Percentiles rank a stretch among this genome's conserved stretches.
Conservation (phyloP, 2,888 invertebrate genomes). For the Caenorhabditis virilis region DNA sequence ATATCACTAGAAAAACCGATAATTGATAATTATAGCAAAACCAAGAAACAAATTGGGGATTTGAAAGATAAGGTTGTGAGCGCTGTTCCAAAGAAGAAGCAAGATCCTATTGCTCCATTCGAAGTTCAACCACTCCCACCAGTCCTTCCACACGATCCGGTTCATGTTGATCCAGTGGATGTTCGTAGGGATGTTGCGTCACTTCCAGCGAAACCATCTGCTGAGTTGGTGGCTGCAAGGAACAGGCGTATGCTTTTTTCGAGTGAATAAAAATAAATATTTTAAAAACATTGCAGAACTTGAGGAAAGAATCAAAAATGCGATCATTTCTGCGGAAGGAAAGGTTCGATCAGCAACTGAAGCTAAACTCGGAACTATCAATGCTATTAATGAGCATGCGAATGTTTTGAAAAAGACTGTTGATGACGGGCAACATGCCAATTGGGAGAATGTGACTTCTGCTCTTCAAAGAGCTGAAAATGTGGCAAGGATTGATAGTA, state of each 20-base stretch:
- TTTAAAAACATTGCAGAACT: conserved; percentile 49
- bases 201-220: conserved; percentile 22
- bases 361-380: conserved; percentile 54
- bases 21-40: background rate
- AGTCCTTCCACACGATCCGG: conserved; percentile 35
- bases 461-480: conserved; percentile 43
- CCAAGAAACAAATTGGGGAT: background rate
- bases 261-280: conserved; percentile 1
- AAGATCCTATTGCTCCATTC: conserved; percentile 40
- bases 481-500: conserved; percentile 22
- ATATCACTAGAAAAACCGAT: conserved; percentile 1
- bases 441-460: conserved; percentile 49
- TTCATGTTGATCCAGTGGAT: conserved; percentile 57
- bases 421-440: conserved; percentile 48
- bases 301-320: conserved; percentile 47
- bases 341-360: conserved; percentile 52
- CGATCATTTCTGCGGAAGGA: conserved; percentile 51
- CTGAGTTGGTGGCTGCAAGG: conserved; percentile 22
- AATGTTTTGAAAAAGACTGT: conserved; percentile 70
- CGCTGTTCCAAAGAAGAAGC: conserved; percentile 43
- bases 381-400: conserved; percentile 69
- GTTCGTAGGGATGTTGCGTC: conserved; percentile 46
- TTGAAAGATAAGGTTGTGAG: background rate
- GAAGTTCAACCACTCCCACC: conserved; percentile 34
- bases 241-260: conserved; percentile 34